phyloP scores from a whole-genome alignment of 1,140 invertebrate species.

The Eulimnadia texana region DNA sequence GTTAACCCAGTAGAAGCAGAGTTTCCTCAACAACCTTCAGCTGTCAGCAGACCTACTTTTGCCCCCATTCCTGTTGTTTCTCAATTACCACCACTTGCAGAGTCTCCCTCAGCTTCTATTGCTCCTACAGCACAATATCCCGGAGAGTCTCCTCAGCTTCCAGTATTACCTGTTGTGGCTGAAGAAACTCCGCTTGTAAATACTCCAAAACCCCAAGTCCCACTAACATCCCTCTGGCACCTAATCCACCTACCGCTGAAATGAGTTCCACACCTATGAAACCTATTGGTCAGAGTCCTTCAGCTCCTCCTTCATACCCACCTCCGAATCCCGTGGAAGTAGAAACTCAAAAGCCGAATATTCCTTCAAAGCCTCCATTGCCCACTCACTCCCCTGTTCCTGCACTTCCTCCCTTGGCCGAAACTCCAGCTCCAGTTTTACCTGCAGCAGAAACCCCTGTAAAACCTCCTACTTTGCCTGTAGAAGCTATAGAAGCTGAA shows the following conservation, averaged over 20 bases:
- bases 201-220: neutral
- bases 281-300: neutral
- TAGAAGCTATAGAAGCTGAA: neutral
- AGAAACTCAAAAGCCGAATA: neutral
- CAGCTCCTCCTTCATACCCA: neutral
- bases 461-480: neutral
- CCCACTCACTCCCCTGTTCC: neutral
- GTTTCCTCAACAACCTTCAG: too few relatives aligned
- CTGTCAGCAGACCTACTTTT: neutral
- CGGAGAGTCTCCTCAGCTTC: neutral
- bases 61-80: neutral
- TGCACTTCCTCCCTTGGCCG: neutral
- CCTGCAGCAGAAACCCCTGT: neutral
- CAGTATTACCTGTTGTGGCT: neutral
- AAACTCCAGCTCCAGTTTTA: neutral
- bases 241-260: neutral
- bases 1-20: too few relatives aligned
- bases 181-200: neutral
- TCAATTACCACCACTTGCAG: neutral
- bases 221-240: neutral
- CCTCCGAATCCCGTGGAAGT: neutral
- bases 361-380: neutral
- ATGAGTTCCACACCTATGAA: neutral
- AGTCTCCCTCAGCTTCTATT: neutral
- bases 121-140: neutral